Percentiles rank a stretch among this genome's conserved stretches.
Evolutionary conservation across 2,888 invertebrate species (phyloP).

Genomic region (Dione juno): DNA sequence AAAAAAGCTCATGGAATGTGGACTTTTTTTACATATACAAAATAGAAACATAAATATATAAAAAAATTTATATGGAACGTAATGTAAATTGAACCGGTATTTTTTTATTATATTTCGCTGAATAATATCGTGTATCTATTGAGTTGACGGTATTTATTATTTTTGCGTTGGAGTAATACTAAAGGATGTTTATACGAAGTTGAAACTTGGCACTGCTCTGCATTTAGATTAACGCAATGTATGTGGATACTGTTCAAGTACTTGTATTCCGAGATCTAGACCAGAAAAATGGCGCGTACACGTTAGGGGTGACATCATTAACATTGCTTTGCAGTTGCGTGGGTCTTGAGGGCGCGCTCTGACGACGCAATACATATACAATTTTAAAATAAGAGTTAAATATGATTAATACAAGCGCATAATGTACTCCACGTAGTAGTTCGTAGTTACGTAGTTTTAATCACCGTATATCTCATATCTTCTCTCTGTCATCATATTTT

Average conservation of each 20-base stretch:
- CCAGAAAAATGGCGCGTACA: constrained; percentile 14
- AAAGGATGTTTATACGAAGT: not conserved
- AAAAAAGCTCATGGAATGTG: too few species aligned
- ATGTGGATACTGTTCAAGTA: constrained; percentile 4
- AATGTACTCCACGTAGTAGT: too few species aligned
- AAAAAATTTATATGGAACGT: not conserved
- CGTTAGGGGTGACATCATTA: constrained; percentile 21
- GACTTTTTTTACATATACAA: not conserved
- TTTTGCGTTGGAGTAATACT: not conserved
- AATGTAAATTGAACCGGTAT: not conserved
- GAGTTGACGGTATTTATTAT: not conserved
- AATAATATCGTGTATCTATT: not conserved
- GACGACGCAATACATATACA: not conserved
- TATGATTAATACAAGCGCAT: too few species aligned
- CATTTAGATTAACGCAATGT: constrained; percentile 13
- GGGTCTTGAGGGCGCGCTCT: not conserved
- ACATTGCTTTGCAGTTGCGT: not conserved
- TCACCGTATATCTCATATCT: too few species aligned
- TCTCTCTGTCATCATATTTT: too few species aligned
- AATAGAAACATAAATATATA: too few species aligned
- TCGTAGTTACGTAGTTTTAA: too few species aligned
- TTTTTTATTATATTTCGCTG: not conserved
- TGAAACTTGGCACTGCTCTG: not conserved
- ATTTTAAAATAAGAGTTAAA: not conserved
- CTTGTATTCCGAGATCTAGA: constrained; percentile 4